Base-by-base conservation (phyloP, 2,113 vertebrate genomes). In the Sylvietta virens region DNA sequence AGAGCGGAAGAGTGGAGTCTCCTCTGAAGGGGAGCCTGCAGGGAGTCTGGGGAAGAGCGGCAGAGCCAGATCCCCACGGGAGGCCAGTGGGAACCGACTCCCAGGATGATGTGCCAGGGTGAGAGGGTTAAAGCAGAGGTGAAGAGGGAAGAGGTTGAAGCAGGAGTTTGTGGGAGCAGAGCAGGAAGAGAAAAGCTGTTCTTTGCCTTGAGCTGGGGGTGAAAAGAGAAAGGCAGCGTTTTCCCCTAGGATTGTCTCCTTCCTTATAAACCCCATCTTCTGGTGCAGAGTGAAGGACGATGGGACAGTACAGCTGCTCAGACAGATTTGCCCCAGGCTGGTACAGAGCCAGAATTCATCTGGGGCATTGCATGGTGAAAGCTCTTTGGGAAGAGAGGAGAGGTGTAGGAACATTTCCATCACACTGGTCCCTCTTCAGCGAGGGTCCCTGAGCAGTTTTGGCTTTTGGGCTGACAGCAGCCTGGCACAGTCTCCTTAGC, bases 1-100 rank as follows among this genome's bases (percentile, higher is more conserved):
- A 28, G 39, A 61, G 78, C 0, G 11, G 47, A 64, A 20, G 93
- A 96, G 90, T 79, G 86, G 93, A 94, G 92, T 84, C 86, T 88
- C 53, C 27, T 56, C 44, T 72, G 76, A 78, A 93, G 86, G 71
- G 72, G 23, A 93, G 73, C 35, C 5, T 0, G 83, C 3, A 0
- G 91, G 94, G 69, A 39, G 62, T 81, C 19, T n/a, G 69, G n/a
- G 2, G 4, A 51, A 21, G 73, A 51, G 83, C 1, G 0, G 20
- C 2, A 57, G 61, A 86, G 66, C 58, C 1, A 3, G 27, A 44
- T 51, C 50, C 12, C 67, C 2, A 0, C 2, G 5, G 76, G 51
- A 50, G 26, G 45, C 60, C 0, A 0, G n/a, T 8, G 61, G 83
- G 91, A 88, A 7, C 22, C 0, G 0, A 40, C 50, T 64, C 65